These are phyloP conservation scores for Pleuronectes platessa DNA, from an alignment of 2,113 vertebrate species.

Conservation along the genomic window DNA sequence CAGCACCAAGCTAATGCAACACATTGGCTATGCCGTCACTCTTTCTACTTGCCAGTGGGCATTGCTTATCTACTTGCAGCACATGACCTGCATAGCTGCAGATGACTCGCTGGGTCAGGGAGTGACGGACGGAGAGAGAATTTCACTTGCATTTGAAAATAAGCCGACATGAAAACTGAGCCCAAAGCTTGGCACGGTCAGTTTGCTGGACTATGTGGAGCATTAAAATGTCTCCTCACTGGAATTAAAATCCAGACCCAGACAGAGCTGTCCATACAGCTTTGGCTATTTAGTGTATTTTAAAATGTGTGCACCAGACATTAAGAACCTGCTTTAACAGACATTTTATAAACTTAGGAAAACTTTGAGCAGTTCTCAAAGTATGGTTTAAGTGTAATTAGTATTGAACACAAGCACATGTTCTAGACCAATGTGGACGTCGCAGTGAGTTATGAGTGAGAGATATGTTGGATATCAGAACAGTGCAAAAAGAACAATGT, in stretches of 20 bases:
- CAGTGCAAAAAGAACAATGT: too few species aligned
- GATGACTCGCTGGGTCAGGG: not conserved
- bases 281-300: not conserved
- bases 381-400: not conserved
- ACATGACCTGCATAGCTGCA: not conserved
- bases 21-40: not conserved
- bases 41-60: not conserved
- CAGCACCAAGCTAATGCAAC: too few species aligned
- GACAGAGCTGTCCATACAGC: not conserved
- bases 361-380: not conserved
- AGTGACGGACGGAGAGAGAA: not conserved
- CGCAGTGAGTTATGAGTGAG: too few species aligned
- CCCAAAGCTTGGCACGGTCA: not conserved
- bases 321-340: too few species aligned
- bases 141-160: not conserved
- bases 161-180: not conserved
- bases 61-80: not conserved
- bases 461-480: too few species aligned
- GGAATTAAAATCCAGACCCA: not conserved
- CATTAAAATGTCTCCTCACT: not conserved
- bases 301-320: not conserved
- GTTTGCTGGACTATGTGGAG: not conserved
- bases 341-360: not conserved
- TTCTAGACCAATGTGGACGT: too few species aligned
- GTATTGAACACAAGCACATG: not conserved